Base-by-base conservation (phyloP, 2,113 vertebrate species). In the Cryptotis parvus region DNA sequence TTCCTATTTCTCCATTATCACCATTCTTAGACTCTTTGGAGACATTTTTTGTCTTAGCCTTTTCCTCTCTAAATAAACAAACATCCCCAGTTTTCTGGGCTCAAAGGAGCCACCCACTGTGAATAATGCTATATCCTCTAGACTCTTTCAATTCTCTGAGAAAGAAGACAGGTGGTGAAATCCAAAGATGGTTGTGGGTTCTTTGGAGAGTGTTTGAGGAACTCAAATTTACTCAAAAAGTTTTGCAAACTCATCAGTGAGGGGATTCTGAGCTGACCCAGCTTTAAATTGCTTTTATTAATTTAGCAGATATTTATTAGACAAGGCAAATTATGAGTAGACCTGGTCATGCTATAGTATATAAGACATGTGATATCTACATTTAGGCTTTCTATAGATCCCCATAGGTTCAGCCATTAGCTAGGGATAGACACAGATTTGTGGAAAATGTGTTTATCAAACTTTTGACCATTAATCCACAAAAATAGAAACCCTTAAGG, bases 261-360 rank as follows among this genome's bases (percentile, higher is more conserved):
- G 27, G 37, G 33, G 12, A 35, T 20, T 39, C 41, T 27, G 52
- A 84, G 55, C 31, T 79, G 76, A 69, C 6, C 4, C 6, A 73
- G 39, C 66, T 31, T 33, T 4, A 69, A 45, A 41, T 74, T 15
- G 14, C 63, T 77, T 31, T 90, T 39, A 84, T 81, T 78, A 33
- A 89, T 55, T 87, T 86, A 92, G 11, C 16, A 12, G 68, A 68
- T 91, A 84, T 39, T 91, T 80, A 41, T 88, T 33, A 61, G 75
- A 79, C 35, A 45, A 45, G 63, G 37, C 24, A 76, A 77, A 69
- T 39, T 58, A 45, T 75, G 49, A 70, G 12, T 0, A 58, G 11
- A 61, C 20, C 45, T 0, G 12, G 45, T 14, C 10, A 26, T 33
- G 29, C 31, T 10, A 7, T 18, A 7, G 10, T 29, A 43, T n/a